Conservation (phyloP, 1,140 invertebrate species). For the Matsumurasca onukii region DNA sequence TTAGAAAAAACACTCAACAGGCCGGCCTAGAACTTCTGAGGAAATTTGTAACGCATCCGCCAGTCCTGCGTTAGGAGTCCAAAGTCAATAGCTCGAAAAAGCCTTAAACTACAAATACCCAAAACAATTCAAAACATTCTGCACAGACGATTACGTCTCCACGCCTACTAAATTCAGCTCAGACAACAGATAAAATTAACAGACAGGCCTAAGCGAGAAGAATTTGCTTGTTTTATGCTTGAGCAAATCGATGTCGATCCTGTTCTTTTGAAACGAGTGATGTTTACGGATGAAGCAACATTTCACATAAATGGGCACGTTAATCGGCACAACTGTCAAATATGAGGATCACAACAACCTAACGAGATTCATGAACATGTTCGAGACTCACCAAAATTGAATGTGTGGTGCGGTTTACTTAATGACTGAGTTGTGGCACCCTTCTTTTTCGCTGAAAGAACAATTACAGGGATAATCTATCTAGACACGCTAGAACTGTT, state of each 20-base stretch:
- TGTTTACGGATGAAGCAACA: constrained; percentile 2
- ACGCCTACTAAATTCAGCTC: constrained; percentile 1
- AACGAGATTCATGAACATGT: constrained; percentile 2
- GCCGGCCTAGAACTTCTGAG: too few species aligned
- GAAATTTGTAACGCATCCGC: neutral
- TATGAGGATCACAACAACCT: constrained; percentile 5
- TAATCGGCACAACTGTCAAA: constrained; percentile 5
- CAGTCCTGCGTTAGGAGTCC: constrained; percentile 4
- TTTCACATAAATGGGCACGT: constrained; percentile 1
- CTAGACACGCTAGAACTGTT: constrained; percentile 5
- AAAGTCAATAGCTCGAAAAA: too few species aligned
- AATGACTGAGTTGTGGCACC: neutral
- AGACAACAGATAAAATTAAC: constrained; percentile 6
- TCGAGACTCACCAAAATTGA: constrained; percentile 2
- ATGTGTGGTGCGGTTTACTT: constrained; percentile 1
- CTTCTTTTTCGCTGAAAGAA: constrained; percentile 2
- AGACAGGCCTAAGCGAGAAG: constrained; percentile 4
- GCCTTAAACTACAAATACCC: neutral
- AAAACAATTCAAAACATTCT: too few species aligned
- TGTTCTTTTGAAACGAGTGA: neutral
- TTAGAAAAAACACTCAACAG: too few species aligned
- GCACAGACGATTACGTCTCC: constrained; percentile 4
- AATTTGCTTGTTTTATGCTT: constrained; percentile 2
- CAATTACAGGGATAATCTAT: neutral
- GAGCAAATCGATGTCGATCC: neutral